These are phyloP conservation scores for Drosophila albomicans DNA, from an alignment of 1,140 invertebrate genomes.

Conservation along the genomic window DNA sequence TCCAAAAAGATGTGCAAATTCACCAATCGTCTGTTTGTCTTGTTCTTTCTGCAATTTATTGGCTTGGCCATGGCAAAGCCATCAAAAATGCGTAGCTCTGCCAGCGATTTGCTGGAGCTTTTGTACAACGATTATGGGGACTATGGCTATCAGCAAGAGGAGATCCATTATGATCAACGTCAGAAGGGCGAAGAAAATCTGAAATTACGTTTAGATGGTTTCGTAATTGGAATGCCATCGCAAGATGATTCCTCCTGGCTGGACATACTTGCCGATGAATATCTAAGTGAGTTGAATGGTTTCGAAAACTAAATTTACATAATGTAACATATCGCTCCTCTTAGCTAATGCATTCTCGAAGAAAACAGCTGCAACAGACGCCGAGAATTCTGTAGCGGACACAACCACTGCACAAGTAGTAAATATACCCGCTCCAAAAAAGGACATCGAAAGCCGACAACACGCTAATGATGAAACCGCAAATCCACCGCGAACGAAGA, in stretches of 20 bases:
- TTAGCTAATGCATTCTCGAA: slow-evolving; percentile 33
- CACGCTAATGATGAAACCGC: slow-evolving; percentile 26
- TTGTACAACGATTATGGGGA: slow-evolving; percentile 69
- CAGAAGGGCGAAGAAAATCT: slow-evolving; percentile 78
- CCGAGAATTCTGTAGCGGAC: slow-evolving; percentile 20
- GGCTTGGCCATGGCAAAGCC: slow-evolving; percentile 19
- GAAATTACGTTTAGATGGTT: slow-evolving; percentile 70
- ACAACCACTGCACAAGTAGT: slow-evolving; percentile 8
- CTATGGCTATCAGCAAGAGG: slow-evolving; percentile 64
- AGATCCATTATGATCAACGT: slow-evolving; percentile 75
- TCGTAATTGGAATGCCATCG: slow-evolving; percentile 64
- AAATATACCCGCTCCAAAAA: slow-evolving; percentile 47
- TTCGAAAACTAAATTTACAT: background rate
- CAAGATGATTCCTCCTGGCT: slow-evolving; percentile 49
- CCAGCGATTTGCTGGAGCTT: slow-evolving; percentile 61
- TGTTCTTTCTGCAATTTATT: slow-evolving; percentile 54
- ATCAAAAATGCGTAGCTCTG: slow-evolving; percentile 36
- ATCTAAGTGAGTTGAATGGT: slow-evolving; percentile 41
- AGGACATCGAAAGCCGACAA: slow-evolving; percentile 65
- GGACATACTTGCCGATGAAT: slow-evolving; percentile 50
- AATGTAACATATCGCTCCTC: background rate
- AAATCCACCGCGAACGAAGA: slow-evolving; percentile 48
- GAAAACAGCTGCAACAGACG: slow-evolving; percentile 29
- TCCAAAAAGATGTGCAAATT: slow-evolving; percentile 76
- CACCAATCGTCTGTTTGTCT: slow-evolving; percentile 77